These are phyloP conservation scores for Pseudois nayaur DNA, from an alignment of 2,113 vertebrate species.

Conservation along the genomic window DNA sequence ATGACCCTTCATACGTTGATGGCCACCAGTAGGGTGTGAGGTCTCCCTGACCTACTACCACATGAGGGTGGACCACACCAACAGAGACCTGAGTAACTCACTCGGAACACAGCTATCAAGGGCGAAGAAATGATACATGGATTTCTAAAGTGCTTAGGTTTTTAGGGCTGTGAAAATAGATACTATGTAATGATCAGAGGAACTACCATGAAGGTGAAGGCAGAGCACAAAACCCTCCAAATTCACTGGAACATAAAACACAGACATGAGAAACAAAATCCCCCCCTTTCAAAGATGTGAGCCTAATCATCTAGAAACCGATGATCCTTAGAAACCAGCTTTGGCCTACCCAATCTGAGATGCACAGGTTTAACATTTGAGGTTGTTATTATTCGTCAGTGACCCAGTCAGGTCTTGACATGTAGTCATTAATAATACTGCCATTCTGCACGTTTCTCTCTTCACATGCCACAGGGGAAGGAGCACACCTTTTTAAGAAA, in stretches of 20 bases:
- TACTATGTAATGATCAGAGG: not conserved
- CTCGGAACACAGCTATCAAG: not conserved
- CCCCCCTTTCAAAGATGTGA: not conserved
- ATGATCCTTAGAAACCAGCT: not conserved
- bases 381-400: not conserved
- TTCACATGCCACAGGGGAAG: not conserved
- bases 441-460: not conserved
- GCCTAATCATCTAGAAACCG: not conserved
- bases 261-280: not conserved
- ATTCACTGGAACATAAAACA: not conserved
- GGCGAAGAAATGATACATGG: not conserved
- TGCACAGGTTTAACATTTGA: not conserved
- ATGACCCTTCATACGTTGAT: not conserved
- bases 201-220: not conserved
- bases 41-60: not conserved
- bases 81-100: not conserved
- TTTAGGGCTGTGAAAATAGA: not conserved
- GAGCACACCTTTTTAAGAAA: constrained; percentile 84
- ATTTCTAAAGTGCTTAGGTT: not conserved
- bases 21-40: not conserved
- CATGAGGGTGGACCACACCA: not conserved
- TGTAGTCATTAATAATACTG: not conserved
- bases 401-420: not conserved
- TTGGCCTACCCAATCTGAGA: not conserved
- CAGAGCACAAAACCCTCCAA: not conserved